These are phyloP conservation scores for Tromatobia lineatoria DNA, from an alignment of 2,888 invertebrate species.

Conservation along the genomic window DNA sequence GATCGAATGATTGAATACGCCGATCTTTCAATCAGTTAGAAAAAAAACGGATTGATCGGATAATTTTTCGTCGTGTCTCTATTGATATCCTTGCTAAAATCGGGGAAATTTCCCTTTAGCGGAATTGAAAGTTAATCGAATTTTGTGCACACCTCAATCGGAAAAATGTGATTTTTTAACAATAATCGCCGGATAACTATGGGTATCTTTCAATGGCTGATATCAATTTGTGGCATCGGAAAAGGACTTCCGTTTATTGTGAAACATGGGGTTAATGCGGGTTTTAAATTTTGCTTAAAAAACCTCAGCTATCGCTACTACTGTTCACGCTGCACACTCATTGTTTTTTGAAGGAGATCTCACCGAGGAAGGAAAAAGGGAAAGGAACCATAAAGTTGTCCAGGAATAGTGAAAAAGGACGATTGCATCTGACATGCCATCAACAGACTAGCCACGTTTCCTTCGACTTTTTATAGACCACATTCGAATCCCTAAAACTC, in stretches of 20 bases:
- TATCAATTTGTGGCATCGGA: neutral
- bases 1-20: too few relatives aligned
- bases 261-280: neutral
- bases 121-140: neutral
- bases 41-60: too few relatives aligned
- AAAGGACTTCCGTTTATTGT: neutral
- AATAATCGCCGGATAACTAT: too few relatives aligned
- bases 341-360: slow-evolving; percentile 63
- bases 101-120: neutral
- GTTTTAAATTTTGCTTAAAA: neutral
- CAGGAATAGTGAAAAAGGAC: slow-evolving; percentile 47
- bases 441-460: slow-evolving; percentile 45
- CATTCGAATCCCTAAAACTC: slow-evolving; percentile 13
- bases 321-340: slow-evolving; percentile 50
- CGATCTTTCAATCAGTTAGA: too few relatives aligned
- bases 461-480: slow-evolving; percentile 44
- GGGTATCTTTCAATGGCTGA: neutral
- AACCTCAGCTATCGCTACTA: slow-evolving; percentile 10
- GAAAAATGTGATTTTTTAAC: neutral
- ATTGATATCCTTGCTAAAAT: neutral
- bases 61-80: too few relatives aligned
- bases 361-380: slow-evolving; percentile 28
- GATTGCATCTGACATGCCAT: slow-evolving; percentile 50
- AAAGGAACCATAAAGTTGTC: slow-evolving; percentile 26
- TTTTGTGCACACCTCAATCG: neutral